phyloP scores from a whole-genome alignment of 1,140 invertebrate species.

The Lethrus apterus region DNA sequence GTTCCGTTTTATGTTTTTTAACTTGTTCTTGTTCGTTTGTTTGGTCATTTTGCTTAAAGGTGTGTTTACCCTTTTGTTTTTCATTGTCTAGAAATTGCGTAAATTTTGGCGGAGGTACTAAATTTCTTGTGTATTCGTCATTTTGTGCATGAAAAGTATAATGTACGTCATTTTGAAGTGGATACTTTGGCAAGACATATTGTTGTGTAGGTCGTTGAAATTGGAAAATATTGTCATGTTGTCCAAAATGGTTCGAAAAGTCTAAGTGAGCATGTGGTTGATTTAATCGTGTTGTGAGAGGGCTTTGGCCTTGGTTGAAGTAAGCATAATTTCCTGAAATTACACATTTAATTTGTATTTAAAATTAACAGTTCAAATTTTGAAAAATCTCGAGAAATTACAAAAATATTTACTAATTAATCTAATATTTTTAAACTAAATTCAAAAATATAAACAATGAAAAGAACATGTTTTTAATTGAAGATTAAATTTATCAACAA shows the following conservation, averaged over 20 bases:
- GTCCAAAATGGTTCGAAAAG: constrained; percentile 26
- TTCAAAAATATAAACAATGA: not conserved
- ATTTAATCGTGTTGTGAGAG: constrained; percentile 20
- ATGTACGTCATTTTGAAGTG: constrained; percentile 19
- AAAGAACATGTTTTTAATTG: too few relatives aligned
- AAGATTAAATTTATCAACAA: too few relatives aligned
- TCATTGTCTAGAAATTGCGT: constrained; percentile 11
- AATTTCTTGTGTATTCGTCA: constrained; percentile 34
- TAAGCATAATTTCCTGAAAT: constrained; percentile 14
- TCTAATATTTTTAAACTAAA: not conserved
- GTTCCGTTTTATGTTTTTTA: constrained; percentile 1
- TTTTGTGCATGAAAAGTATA: constrained; percentile 26
- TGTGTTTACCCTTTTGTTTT: constrained; percentile 21
- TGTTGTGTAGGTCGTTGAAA: constrained; percentile 21
- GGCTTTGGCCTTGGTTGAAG: constrained; percentile 3
- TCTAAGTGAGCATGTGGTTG: constrained; percentile 28
- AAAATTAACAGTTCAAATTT: too few relatives aligned
- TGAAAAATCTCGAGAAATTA: constrained; percentile 1
- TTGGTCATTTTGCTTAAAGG: constrained; percentile 17
- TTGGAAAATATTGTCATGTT: constrained; percentile 18
- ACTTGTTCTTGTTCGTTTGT: constrained; percentile 7
- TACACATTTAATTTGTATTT: not conserved
- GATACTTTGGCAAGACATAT: constrained; percentile 21
- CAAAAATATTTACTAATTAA: not conserved
- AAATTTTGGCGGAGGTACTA: constrained; percentile 28